phyloP scores from a whole-genome alignment of 2,797 vertebrate species.

The Australoheros facetus region DNA sequence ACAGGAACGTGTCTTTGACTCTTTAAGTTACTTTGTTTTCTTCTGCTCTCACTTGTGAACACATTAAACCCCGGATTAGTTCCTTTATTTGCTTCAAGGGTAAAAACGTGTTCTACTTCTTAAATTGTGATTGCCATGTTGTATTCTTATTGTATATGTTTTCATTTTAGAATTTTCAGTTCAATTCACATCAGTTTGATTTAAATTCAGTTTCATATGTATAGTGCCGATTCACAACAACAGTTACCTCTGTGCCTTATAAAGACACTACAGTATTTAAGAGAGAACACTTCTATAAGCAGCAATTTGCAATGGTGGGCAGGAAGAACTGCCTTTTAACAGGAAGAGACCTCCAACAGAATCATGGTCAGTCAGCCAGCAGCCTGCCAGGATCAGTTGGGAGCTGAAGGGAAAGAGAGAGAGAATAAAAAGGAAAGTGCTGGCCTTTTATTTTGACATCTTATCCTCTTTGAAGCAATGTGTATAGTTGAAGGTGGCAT shows the following conservation, averaged over 20 bases:
- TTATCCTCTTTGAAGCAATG: too few relatives aligned
- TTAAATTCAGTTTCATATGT: not conserved
- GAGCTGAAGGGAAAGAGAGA: not conserved
- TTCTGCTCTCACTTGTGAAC: not conserved
- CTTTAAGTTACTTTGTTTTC: not conserved
- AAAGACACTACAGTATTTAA: not conserved
- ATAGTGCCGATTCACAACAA: not conserved
- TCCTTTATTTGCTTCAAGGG: not conserved
- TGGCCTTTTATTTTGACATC: too few relatives aligned
- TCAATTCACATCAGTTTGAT: not conserved
- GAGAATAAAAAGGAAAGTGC: not conserved
- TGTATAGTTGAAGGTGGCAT: too few relatives aligned
- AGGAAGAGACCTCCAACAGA: not conserved
- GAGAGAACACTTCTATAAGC: not conserved
- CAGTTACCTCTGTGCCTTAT: not conserved
- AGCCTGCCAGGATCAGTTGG: not conserved
- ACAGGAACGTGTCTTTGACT: not conserved
- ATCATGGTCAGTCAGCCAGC: not conserved
- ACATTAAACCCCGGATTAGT: not conserved
- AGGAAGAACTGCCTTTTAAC: not conserved
- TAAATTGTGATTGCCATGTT: not conserved
- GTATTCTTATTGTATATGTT: not conserved
- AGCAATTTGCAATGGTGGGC: not conserved
- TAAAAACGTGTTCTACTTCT: not conserved
- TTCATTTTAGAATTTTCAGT: not conserved